Evolutionary conservation across 1,140 invertebrate genomes (phyloP).

Genomic region (Hylyphantes graminicola): DNA sequence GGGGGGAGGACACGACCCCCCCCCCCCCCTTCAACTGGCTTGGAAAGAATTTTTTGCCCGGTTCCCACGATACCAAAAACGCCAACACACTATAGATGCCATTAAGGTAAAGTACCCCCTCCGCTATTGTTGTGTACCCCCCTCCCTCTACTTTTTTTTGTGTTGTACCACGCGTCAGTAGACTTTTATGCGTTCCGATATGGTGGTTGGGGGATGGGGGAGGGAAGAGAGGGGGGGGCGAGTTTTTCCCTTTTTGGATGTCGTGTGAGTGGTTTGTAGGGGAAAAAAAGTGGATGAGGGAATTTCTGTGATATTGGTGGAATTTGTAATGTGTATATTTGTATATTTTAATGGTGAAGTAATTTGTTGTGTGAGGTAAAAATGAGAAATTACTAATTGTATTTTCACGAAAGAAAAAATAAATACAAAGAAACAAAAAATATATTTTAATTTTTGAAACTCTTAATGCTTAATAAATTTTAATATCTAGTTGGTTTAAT

Average conservation of each 20-base stretch:
- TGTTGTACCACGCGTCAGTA: conserved; percentile 43
- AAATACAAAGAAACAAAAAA: no score
- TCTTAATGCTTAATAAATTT: no score
- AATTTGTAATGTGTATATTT: no score
- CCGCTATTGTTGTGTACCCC: no score
- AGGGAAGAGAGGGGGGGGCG: not conserved
- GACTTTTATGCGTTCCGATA: conserved; percentile 4
- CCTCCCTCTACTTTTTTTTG: conserved; percentile 25
- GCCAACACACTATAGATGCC: conserved; percentile 41
- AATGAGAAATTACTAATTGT: no score
- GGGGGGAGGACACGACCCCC: conserved; percentile 1
- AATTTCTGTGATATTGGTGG: no score
- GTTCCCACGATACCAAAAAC: conserved; percentile 52
- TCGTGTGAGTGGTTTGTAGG: not conserved
- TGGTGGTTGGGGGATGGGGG: conserved; percentile 5
- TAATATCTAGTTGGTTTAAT: no score
- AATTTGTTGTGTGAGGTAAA: no score
- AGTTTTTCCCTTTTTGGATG: conserved; percentile 9
- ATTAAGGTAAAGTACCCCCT: conserved; percentile 42
- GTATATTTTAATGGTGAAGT: no score
- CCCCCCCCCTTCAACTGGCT: conserved; percentile 6
- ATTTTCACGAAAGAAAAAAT: no score
- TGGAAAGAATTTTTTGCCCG: conserved; percentile 41
- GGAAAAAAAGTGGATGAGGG: no score
- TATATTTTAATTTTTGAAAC: no score